Base-by-base conservation (phyloP, 2,888 invertebrate species). In the Tetramorium bicarinatum region DNA sequence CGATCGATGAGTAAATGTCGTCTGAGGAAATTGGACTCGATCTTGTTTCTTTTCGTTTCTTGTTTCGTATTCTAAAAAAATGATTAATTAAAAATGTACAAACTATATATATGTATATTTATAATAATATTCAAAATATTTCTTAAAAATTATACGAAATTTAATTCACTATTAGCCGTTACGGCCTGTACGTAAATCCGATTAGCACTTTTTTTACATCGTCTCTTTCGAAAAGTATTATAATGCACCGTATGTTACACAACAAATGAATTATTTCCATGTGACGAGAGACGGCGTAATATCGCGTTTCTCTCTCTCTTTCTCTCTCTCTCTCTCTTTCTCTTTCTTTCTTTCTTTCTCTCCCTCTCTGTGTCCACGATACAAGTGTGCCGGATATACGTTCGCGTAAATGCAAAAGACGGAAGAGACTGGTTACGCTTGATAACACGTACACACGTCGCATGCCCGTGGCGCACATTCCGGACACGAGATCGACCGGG, bases 361-460 rank as follows among this genome's bases (percentile, higher is more conserved):
- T 34, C 29, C 4, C 29, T 34, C 29, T 34, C 29, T 34, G 4
- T 34, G 0, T 34, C n/a, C 67, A 25, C 38, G 69, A 21, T 47
- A 38, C 34, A 59, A 47, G 56, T 59, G 44, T 59, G 21, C 34
- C 47, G 47, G 64, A 67, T 47, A 71, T 69, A 47, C 47, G 44
- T 56, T 61, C 38, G 61, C 75, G 44, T 62, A 66, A 67, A 71
- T 54, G 80, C 69, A 54, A 61, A 67, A 82, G 74, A 71, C 69
- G 54, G 71, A 64, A 47, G 52, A 54, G 61, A 34, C 25, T 56
- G n/a, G 71, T 49, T 75, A 67, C 72, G 76, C 81, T 72, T 80
- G 69, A 76, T 64, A 81, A 62, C 56, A 69, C 66, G 52, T 76
- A 76, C 49, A 62, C 61, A 77, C 79, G 41, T 79, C 71, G 79